These are phyloP conservation scores for Pica pica DNA, from an alignment of 2,113 vertebrate genomes.

Conservation along the genomic window DNA sequence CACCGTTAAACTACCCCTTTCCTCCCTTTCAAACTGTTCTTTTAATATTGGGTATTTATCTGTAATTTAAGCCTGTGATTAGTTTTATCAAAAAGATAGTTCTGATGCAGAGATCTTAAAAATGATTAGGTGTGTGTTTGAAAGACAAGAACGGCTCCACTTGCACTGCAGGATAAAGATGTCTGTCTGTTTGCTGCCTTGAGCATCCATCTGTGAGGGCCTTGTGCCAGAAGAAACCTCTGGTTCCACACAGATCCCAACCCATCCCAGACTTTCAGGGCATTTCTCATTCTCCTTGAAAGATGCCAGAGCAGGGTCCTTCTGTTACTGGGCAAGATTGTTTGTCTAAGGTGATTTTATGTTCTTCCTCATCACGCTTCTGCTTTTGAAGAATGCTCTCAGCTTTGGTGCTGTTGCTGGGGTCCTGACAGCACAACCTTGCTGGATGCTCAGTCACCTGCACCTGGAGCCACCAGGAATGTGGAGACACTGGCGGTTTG, in stretches of 20 bases:
- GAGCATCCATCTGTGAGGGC: background rate
- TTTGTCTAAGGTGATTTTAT: background rate
- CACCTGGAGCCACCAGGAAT: background rate
- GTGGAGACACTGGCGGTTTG: background rate
- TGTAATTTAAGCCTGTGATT: slow-evolving; percentile 59
- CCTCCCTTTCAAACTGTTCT: slow-evolving; percentile 13
- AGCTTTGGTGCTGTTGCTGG: background rate
- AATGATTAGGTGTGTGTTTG: slow-evolving; percentile 22
- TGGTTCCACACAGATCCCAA: background rate
- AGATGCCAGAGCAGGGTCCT: background rate
- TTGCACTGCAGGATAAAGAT: background rate
- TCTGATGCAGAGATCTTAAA: slow-evolving; percentile 43
- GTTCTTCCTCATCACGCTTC: background rate
- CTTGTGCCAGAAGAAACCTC: background rate
- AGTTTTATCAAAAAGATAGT: slow-evolving; percentile 59
- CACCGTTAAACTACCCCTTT: background rate
- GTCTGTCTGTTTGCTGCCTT: background rate
- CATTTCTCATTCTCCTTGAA: background rate
- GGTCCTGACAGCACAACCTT: background rate
- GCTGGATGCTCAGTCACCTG: background rate
- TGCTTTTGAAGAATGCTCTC: background rate
- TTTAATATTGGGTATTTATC: slow-evolving; percentile 46
- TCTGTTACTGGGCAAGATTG: background rate
- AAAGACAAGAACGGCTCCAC: slow-evolving; percentile 8
- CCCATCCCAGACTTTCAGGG: background rate